Percentiles rank a stretch among this genome's conserved stretches.
These are phyloP conservation scores for Limnephilus rhombicus DNA, from an alignment of 2,888 invertebrate species.

Conservation along the genomic window DNA sequence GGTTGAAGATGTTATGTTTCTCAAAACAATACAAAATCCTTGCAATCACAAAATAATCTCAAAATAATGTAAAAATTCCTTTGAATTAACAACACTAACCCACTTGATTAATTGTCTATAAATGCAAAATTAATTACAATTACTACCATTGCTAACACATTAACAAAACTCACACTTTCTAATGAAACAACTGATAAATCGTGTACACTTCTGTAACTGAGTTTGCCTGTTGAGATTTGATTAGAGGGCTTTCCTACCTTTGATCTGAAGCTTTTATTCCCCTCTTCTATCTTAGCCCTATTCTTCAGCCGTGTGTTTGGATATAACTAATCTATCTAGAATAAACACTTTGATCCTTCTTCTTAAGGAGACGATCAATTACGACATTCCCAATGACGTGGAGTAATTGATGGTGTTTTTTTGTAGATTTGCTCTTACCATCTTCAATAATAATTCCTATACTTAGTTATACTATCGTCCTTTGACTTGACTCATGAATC, in stretches of 20 bases:
- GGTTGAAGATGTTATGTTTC: not conserved
- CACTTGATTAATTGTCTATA: not conserved
- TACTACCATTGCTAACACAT: not conserved
- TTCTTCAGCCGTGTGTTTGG: constrained; percentile 42
- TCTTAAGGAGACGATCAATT: constrained; percentile 46
- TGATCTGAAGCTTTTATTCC: constrained; percentile 31
- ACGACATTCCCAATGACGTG: constrained; percentile 44
- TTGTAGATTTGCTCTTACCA: constrained; percentile 33
- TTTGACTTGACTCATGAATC: constrained; percentile 37
- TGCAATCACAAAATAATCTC: not conserved
- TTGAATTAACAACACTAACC: not conserved
- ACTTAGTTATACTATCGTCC: constrained; percentile 24
- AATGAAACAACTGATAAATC: not conserved
- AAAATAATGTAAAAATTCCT: not conserved
- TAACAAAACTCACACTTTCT: not conserved
- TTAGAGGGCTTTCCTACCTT: constrained; percentile 19
- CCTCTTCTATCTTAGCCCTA: constrained; percentile 13
- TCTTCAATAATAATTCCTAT: constrained; percentile 39
- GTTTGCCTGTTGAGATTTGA: constrained; percentile 34
- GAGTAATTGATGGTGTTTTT: constrained; percentile 50
- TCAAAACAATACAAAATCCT: not conserved
- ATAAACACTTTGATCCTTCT: constrained; percentile 29
- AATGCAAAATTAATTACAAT: not conserved
- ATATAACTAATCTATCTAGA: constrained; percentile 36
- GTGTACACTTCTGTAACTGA: not conserved